A percentile compares a stretch with the other conserved stretches of the same genome.
These are phyloP conservation scores for Zygothrica quintamaculata DNA, from an alignment of 2,888 invertebrate genomes.

Conservation along the genomic window DNA sequence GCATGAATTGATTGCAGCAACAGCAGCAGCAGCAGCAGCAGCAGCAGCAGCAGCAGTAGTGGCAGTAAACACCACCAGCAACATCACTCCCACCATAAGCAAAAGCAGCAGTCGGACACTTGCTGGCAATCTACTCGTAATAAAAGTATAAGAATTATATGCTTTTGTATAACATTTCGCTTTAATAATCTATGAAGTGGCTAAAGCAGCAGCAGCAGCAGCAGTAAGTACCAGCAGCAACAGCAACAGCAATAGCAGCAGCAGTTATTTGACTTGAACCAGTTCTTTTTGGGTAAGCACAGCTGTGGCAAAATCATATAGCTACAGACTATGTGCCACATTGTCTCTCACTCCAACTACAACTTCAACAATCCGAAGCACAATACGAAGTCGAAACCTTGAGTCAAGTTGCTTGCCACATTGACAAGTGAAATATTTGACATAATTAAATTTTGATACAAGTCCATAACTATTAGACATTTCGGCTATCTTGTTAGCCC, in stretches of 20 bases:
- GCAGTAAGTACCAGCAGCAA: conserved; percentile 11
- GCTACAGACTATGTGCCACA: too few relatives aligned
- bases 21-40: conserved; percentile 13
- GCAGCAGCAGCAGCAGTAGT: neutral
- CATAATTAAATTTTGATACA: conserved; percentile 82
- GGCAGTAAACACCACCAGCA: conserved; percentile 1
- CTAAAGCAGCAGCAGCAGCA: conserved; percentile 23
- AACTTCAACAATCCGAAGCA: too few relatives aligned
- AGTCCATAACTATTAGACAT: conserved; percentile 74
- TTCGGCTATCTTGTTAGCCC: conserved; percentile 44
- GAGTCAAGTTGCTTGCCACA: too few relatives aligned
- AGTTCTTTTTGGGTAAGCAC: conserved; percentile 37
- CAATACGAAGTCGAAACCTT: too few relatives aligned
- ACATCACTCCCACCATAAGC: neutral
- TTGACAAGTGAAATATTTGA: conserved; percentile 81
- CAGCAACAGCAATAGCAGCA: conserved; percentile 24
- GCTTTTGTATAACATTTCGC: conserved; percentile 73
- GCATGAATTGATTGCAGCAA: conserved; percentile 79
- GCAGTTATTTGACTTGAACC: conserved; percentile 34
- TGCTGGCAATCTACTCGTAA: conserved; percentile 52
- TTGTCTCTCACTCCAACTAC: neutral
- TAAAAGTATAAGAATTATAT: conserved; percentile 73
- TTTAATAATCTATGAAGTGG: conserved; percentile 82
- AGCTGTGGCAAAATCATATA: too few relatives aligned
- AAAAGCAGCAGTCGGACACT: conserved; percentile 26